Evolutionary conservation across 2,113 vertebrate genomes (phyloP).

Genomic region (Syrrhaptes paradoxus): DNA sequence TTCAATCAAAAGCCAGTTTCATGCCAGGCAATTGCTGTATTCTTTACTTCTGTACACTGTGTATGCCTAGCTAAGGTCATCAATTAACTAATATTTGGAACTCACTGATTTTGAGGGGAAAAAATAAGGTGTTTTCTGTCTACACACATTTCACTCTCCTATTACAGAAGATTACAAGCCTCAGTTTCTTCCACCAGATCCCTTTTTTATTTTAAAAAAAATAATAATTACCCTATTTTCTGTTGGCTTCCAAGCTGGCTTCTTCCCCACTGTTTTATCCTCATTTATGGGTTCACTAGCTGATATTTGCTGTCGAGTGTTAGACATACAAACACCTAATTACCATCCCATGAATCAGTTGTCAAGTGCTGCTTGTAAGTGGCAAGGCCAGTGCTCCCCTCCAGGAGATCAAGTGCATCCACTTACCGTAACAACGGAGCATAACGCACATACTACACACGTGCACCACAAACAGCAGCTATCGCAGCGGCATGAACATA

Average conservation of each 20-base stretch:
- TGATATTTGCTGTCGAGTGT: not conserved
- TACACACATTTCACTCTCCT: not conserved
- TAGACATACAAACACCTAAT: not conserved
- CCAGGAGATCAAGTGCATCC: constrained; percentile 36
- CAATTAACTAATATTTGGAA: not conserved
- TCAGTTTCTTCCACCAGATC: not conserved
- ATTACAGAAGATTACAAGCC: not conserved
- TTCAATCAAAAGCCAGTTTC: not conserved
- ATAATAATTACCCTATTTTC: not conserved
- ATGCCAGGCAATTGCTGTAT: not conserved
- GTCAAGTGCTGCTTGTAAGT: not conserved
- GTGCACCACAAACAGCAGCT: not conserved
- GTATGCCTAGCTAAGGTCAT: not conserved
- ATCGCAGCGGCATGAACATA: not conserved
- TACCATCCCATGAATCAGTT: not conserved
- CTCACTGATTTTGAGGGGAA: not conserved
- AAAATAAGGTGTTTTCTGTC: not conserved
- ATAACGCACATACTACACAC: not conserved
- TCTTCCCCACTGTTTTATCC: not conserved
- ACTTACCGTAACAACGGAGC: not conserved
- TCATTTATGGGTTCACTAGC: not conserved
- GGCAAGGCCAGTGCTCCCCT: not conserved
- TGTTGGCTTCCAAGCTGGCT: not conserved
- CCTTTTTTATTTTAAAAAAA: not conserved
- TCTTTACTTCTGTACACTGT: not conserved